Conservation (phyloP, 2,888 invertebrate species). For the Ischnura elegans region DNA sequence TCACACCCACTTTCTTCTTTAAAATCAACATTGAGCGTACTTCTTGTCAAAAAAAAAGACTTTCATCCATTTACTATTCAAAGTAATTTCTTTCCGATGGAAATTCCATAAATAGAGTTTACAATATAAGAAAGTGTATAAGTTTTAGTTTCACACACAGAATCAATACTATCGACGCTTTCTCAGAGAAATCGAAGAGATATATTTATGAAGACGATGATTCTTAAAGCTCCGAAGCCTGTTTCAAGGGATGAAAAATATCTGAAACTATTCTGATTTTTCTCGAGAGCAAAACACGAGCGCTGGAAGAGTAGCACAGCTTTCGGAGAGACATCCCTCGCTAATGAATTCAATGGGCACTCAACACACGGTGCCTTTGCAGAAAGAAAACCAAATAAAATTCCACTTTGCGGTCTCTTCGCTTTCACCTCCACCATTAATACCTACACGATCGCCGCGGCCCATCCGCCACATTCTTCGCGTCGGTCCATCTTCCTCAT, state of each 20-base stretch:
- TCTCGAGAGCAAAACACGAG: not conserved
- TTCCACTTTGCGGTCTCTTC: not conserved
- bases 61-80: not conserved
- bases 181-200: not conserved
- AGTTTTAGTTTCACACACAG: not conserved
- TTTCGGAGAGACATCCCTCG: not conserved
- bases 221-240: not conserved
- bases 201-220: not conserved
- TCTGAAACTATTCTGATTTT: not conserved
- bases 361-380: not conserved
- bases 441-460: not conserved
- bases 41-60: not conserved
- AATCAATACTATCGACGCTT: not conserved
- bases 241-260: not conserved
- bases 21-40: not conserved
- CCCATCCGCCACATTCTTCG: not conserved
- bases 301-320: not conserved
- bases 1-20: not conserved
- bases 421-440: not conserved
- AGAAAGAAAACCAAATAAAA: not conserved
- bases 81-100: not conserved
- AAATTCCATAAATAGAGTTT: not conserved
- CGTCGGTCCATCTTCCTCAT: not conserved
- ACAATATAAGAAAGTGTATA: too few species aligned
- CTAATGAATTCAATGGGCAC: not conserved